These are phyloP conservation scores for Athalia cordata DNA, from an alignment of 2,888 invertebrate genomes.

Conservation along the genomic window DNA sequence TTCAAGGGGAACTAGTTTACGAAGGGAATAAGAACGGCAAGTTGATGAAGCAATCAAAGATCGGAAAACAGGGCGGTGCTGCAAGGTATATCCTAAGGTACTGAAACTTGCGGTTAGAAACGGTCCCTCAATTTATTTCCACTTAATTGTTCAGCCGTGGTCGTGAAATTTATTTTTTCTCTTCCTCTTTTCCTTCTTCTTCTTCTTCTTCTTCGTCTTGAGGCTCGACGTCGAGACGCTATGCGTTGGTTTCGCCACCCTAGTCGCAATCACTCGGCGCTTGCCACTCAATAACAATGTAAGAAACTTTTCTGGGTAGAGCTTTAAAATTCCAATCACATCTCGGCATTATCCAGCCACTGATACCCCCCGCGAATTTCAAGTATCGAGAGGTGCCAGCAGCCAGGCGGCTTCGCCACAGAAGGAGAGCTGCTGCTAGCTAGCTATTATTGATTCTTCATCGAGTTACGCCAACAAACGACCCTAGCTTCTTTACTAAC, in stretches of 20 bases:
- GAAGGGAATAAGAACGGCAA: too few species aligned
- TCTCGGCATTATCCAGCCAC: slow-evolving; percentile 35
- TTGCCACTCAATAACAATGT: slow-evolving; percentile 38
- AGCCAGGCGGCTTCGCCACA: neutral
- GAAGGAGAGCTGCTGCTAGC: neutral
- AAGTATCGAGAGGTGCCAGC: slow-evolving; percentile 19
- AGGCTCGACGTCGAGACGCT: too few species aligned
- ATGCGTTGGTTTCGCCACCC: neutral
- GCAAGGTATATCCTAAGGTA: neutral
- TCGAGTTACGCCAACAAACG: slow-evolving; percentile 13
- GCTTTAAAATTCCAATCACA: slow-evolving; percentile 42
- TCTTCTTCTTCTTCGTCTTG: neutral
- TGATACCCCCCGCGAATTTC: slow-evolving; percentile 34
- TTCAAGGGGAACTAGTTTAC: too few species aligned
- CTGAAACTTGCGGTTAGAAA: neutral
- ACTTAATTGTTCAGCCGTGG: neutral
- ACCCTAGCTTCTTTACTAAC: neutral
- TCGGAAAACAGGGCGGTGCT: too few species aligned
- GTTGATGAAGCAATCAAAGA: too few species aligned
- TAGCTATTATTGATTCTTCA: slow-evolving; percentile 38
- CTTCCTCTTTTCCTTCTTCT: neutral
- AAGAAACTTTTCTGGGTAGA: slow-evolving; percentile 11
- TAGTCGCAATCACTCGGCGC: slow-evolving; percentile 34
- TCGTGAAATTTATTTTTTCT: neutral
- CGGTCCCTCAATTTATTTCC: slow-evolving; percentile 21